Base-by-base conservation (phyloP, 23 tunicate species). In the Oikopleura vanhoeffeni region DNA sequence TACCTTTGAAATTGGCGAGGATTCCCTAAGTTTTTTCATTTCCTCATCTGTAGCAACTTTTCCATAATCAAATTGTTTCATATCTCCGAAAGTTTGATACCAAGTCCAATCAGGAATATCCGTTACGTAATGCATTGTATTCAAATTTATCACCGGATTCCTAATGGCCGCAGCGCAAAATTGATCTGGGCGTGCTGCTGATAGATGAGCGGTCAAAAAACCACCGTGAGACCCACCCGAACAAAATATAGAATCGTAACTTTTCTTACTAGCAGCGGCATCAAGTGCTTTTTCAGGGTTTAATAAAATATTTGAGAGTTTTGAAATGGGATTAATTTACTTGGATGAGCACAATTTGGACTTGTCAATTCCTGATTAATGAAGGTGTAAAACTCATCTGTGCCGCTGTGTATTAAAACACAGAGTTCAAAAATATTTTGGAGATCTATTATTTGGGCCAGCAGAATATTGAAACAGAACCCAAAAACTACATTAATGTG, bases 191-290 rank as follows among this genome's bases (percentile, higher is more conserved):
- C 77, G 89, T 49, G 87, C 89, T 4, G 87, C 89, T 41, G 91
- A 67, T 33, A 94, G 88, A 32, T 94, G 98, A n/a, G 91, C 83
- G 30, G 96, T 88, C 30, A 90, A 57, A 60, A 90, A 94, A 28
- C 98, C 98, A 28, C 98, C 98, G 67, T 90, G 98, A 0, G 98
- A 94, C 27, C 94, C 94, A 0, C 98, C 98, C 40, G 41, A 40
- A 0, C 90, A 85, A 84, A 86, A 88, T 67, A 90, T 87, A 34
- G 83, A 67, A 1, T 57, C 83, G 35, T 40, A 84, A 86, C 39
- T 41, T 24, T 32, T 41, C 28, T 39, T 0, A 0, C 28, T 35
- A 0, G 0, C 0, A 32, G 57, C 28, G 40, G 41, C 36, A 0
- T 83, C 76, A n/a, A 93, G 89, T 40, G 88, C 94, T 24, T 49